Conservation (phyloP, 2,797 vertebrate genomes). For the Crossoptilon crossoptilon region DNA sequence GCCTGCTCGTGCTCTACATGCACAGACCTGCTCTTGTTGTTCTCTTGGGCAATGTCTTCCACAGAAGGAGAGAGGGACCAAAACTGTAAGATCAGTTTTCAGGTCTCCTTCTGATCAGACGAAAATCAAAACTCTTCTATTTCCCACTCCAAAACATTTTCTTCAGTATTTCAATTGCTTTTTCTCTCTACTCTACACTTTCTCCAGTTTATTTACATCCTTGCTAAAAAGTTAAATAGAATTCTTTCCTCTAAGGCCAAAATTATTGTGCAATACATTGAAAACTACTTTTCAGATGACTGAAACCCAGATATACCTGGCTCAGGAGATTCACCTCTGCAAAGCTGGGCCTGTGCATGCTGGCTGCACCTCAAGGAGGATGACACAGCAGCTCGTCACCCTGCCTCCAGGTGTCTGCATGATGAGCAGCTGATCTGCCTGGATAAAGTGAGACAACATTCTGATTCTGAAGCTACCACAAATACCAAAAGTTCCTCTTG, state of each 20-base stretch:
- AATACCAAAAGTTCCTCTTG: not conserved
- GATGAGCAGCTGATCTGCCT: not conserved
- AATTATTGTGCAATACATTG: not conserved
- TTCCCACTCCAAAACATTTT: not conserved
- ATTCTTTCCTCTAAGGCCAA: not conserved
- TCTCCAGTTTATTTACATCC: not conserved
- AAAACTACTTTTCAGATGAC: not conserved
- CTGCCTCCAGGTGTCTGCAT: accelerated
- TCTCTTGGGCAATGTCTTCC: not conserved
- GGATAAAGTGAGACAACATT: not conserved
- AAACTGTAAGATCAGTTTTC: not conserved
- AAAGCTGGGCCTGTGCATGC: accelerated
- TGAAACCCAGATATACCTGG: accelerated
- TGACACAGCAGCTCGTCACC: not conserved
- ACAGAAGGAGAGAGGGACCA: conserved; percentile 15
- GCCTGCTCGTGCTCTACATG: accelerated
- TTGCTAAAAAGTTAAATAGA: not conserved
- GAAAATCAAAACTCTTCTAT: not conserved
- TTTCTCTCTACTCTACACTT: not conserved
- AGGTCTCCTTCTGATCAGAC: not conserved
- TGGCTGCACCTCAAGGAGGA: not conserved
- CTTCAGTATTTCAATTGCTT: not conserved
- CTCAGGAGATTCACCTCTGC: not conserved
- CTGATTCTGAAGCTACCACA: not conserved
- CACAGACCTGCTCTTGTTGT: accelerated